Percentiles rank a stretch among this genome's conserved stretches.
Conservation (phyloP, 2,113 vertebrate genomes). For the Chinchilla lanigera region DNA sequence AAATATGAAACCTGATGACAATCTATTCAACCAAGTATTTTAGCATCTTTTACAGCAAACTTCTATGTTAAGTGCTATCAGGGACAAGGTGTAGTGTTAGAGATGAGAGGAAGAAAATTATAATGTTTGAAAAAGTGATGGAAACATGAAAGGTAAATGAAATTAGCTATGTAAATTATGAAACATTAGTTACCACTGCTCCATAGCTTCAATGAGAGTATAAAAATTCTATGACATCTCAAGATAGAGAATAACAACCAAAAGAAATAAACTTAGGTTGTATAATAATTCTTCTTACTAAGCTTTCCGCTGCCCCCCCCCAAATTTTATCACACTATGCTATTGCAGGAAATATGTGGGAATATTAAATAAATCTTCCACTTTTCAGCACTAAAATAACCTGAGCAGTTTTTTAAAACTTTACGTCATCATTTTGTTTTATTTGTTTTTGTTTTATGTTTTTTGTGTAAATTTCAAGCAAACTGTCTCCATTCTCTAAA, state of each 20-base stretch:
- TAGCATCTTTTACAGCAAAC: constrained; percentile 34
- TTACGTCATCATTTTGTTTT: not conserved
- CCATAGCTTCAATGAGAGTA: not conserved
- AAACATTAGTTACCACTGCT: not conserved
- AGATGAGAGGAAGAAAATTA: constrained; percentile 41
- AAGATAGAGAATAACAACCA: constrained; percentile 23
- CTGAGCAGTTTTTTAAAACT: not conserved
- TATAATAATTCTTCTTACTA: not conserved
- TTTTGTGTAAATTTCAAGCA: not conserved
- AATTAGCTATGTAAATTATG: constrained; percentile 61
- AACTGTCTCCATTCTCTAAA: not conserved
- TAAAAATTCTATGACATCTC: constrained; percentile 16
- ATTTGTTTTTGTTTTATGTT: not conserved
- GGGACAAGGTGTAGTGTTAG: constrained; percentile 3
- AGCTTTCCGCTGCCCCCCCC: not conserved
- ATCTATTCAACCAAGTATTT: constrained; percentile 27
- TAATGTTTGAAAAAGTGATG: constrained; percentile 63
- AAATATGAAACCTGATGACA: not conserved
- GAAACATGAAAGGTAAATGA: constrained; percentile 67
- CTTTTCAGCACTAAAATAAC: not conserved
- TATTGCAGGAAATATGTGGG: not conserved
- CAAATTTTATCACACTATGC: not conserved
- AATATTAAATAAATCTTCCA: not conserved
- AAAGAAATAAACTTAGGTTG: not conserved
- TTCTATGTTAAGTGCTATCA: constrained; percentile 44